These are phyloP conservation scores for Protobothrops mucrosquamatus DNA, from an alignment of 2,113 vertebrate species.

Conservation along the genomic window DNA sequence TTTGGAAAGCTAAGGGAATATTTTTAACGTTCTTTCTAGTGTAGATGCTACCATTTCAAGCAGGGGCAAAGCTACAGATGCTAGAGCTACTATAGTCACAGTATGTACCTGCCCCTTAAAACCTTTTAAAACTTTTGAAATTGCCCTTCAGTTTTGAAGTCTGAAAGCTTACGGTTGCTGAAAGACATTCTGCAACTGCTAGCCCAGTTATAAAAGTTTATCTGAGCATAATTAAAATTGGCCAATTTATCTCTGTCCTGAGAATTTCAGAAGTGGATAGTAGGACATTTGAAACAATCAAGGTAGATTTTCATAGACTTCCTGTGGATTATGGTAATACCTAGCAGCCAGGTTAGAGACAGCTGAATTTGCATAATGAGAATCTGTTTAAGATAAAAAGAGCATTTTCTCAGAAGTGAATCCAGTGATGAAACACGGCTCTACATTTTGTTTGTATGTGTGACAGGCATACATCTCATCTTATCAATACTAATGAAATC, in stretches of 20 bases:
- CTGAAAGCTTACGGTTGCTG: background rate
- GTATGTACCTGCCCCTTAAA: background rate
- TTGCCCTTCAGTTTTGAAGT: background rate
- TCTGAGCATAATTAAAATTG: background rate
- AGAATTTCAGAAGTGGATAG: background rate
- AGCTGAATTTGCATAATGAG: background rate
- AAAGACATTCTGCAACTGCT: background rate
- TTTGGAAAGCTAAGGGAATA: background rate
- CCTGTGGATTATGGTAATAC: background rate
- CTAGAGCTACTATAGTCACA: background rate
- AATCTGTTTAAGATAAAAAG: background rate
- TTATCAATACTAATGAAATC: conserved; percentile 46
- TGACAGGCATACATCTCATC: conserved; percentile 51
- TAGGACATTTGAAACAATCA: background rate
- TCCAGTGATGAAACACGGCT: background rate
- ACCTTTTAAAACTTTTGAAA: background rate
- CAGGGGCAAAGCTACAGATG: background rate
- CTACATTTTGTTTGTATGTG: conserved; percentile 14
- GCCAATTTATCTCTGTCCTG: background rate
- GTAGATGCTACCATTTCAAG: background rate
- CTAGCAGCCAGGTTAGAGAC: background rate
- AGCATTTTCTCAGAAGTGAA: background rate
- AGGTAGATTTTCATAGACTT: background rate
- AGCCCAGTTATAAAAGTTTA: background rate
- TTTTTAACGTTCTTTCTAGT: background rate